phyloP scores from a whole-genome alignment of 2,797 vertebrate genomes.

The Paratrypauchen microcephalus region DNA sequence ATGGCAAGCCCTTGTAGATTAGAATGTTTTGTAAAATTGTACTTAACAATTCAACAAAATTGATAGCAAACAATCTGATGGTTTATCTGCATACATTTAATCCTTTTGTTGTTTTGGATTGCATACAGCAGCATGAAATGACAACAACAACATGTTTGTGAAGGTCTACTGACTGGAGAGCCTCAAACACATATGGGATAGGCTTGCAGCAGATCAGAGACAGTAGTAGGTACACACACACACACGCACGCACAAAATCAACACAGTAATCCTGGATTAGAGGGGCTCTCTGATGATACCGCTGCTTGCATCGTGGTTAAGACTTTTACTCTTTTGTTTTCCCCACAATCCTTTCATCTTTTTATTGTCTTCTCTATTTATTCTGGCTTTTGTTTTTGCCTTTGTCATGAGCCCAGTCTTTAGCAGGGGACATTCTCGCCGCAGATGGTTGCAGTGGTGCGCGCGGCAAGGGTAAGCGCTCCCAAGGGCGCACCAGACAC shows the following conservation, averaged over 20 bases:
- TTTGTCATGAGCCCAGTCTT: constrained; percentile 44
- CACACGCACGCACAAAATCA: constrained; percentile 48
- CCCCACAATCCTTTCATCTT: constrained; percentile 60
- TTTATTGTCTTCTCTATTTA: constrained; percentile 59
- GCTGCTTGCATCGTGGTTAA: constrained; percentile 59
- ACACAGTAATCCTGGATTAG: constrained; percentile 76
- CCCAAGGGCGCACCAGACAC: constrained; percentile 65
- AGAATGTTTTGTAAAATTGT: too few species aligned
- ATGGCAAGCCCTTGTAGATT: not conserved
- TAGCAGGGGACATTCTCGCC: constrained; percentile 48
- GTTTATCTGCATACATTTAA: constrained; percentile 49
- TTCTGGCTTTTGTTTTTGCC: constrained; percentile 51
- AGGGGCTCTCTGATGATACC: constrained; percentile 64
- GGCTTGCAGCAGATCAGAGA: constrained; percentile 44
- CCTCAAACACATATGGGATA: constrained; percentile 57
- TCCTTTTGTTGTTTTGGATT: constrained; percentile 57
- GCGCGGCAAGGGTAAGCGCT: constrained; percentile 55
- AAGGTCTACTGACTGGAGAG: constrained; percentile 33
- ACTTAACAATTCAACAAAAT: too few species aligned
- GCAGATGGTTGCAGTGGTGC: constrained; percentile 61
- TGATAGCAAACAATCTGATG: constrained; percentile 14
- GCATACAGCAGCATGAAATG: constrained; percentile 37
- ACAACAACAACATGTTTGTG: constrained; percentile 64
- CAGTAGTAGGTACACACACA: constrained; percentile 22
- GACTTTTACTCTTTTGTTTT: constrained; percentile 71